Evolutionary conservation across 2,888 invertebrate species (phyloP), one percentile per base, ranked within the genome.

Genomic region (Zhuqinia jingwanae): DNA sequence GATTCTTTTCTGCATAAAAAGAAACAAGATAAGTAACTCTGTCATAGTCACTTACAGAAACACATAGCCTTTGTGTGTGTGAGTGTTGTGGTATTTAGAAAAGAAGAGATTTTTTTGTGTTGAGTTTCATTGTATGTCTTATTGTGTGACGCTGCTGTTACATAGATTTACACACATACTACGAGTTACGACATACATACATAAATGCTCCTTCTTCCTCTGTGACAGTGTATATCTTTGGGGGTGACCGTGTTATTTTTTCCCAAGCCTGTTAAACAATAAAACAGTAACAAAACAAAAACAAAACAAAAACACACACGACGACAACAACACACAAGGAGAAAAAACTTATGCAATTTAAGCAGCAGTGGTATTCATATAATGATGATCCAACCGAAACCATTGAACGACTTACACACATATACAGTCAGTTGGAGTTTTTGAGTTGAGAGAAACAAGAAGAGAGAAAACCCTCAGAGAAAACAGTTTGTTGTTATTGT

Each of bases 391-490:
- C n/a, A 77, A 56, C 77, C 36, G n/a, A 36, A 36, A 36, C 36
- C 8, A 60, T 36, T 77, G 60, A 77, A 22, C 13, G 45, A 36
- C 27, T 56, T 58, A 8, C 36, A 36, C 36, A 36, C 36, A n/a
- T n/a, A n/a, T n/a, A 36, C 36, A 36, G 36, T 36, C 36, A 36
- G 8, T 8, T 36, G 5, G 36, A 36, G 8, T 6, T 36, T 8
- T 36, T 36, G 36, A 36, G 36, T 36, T 3, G 36, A 36, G 8
- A n/a, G 11, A 65, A 36, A 36, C 3, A 27, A 27, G 3, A 3
- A 36, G n/a, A n/a, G n/a, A 30, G 75, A 17, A 75, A 75, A 58
- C 8, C 58, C 77, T 77, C 45, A 22, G 77, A 77, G 77, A 77
- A 42, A 58, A 42, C 79, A 63, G 27, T 78, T 36, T 50, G 63